phyloP scores from a whole-genome alignment of 2,888 invertebrate species.

The Hydraecia micacea region DNA sequence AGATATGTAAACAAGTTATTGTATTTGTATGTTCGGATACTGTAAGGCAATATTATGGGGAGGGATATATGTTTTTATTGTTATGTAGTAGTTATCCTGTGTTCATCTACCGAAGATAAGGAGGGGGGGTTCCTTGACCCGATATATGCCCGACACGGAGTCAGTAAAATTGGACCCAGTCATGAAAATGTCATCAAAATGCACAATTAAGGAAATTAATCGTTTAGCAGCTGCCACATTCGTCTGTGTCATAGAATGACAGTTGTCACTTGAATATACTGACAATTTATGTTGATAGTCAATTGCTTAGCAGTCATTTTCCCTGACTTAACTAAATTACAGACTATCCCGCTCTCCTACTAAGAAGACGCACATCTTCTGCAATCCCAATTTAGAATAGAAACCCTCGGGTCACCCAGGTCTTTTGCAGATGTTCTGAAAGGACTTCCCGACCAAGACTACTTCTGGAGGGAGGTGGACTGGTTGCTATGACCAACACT shows the following conservation, averaged over 20 bases:
- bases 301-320: not conserved
- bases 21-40: constrained; percentile 23
- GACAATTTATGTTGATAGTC: not conserved
- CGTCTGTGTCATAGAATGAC: not conserved
- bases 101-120: constrained; percentile 5
- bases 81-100: constrained; percentile 11
- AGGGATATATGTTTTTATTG: constrained; percentile 25
- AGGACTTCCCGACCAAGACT: too few relatives aligned
- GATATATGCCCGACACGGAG: not conserved
- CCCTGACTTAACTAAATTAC: too few relatives aligned
- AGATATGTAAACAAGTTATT: constrained; percentile 74
- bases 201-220: not conserved
- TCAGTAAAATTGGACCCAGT: too few relatives aligned
- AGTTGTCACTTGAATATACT: not conserved
- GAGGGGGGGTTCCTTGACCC: not conserved
- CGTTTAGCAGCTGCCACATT: not conserved
- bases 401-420: too few relatives aligned
- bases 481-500: not conserved
- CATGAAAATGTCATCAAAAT: not conserved
- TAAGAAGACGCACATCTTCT: too few relatives aligned
- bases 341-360: too few relatives aligned
- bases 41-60: constrained; percentile 26
- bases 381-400: not conserved
- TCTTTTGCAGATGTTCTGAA: not conserved
- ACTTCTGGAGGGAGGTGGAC: not conserved